Base-by-base conservation (phyloP, 2,888 invertebrate species). In the Torymus texanus region DNA sequence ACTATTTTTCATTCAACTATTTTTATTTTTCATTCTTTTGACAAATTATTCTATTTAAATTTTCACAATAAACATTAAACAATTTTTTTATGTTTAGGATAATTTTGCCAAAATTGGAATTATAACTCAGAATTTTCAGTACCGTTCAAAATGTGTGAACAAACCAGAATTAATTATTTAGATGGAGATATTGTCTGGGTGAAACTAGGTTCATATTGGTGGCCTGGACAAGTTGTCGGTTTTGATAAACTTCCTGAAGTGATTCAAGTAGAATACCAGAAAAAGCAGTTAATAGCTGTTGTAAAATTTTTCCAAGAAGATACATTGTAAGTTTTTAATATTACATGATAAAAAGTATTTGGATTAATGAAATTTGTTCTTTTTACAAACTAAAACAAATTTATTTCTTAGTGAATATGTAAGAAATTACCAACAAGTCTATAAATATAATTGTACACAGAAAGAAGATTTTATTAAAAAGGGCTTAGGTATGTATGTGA, bases 301-400 rank as follows among this genome's bases (percentile, higher is more conserved):
- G 96, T 97, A 68, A 95, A 95, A 89, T 97, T 96, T 91, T 96
- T 96, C 90, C 94, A 95, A 89, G 97, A 97, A 91, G 94, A 94
- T 87, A 92, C 93, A 82, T 96, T 93, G 97, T 97, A 93, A 94
- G 95, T 76, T 58, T 61, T 10, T 14, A 13, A 13, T 12, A 29
- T 5, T 14, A 16, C 11, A 24, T 55, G 24, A 14, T 16, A 50
- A 18, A 12, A 0, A 61, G 53, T 56, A 41, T 63, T 16, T 18
- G 29, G 29, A 3, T 55, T 41, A 53, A 18, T 58, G 61, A 2
- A 55, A 55, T 56, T 65, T 58, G 18, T 58, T 18, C 13, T 8
- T 18, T 63, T 65, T 51, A 51, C 51, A 62, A 14, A 29, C 29
- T 59, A 58, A 58, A 12, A 62, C 16, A 51, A 13, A 29, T 66